A percentile compares a stretch with the other conserved stretches of the same genome.
Evolutionary conservation across 2,797 vertebrate genomes (phyloP).

Genomic region (Pteropus rufus): DNA sequence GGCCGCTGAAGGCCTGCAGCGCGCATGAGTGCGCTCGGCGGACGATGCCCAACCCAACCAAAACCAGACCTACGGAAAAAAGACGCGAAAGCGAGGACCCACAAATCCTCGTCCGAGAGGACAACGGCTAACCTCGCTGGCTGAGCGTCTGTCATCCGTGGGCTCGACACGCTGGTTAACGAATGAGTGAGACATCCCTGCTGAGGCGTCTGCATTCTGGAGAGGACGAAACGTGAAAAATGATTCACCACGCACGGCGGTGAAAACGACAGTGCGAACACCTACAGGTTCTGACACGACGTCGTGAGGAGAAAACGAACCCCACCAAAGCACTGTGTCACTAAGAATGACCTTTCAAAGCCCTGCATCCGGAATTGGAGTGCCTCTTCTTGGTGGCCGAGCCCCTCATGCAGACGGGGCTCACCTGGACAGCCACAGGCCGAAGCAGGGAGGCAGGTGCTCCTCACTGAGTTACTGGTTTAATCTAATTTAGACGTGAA

Average conservation of each 20-base stretch:
- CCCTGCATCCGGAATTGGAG: not conserved
- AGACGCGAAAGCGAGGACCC: not conserved
- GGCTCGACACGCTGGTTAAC: not conserved
- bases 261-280: accelerated
- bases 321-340: not conserved
- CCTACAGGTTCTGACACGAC: too few species aligned
- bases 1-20: accelerated
- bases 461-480: not conserved
- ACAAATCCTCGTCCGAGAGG: not conserved
- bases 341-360: not conserved
- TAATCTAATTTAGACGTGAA: not conserved
- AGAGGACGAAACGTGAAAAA: not conserved
- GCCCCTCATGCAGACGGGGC: not conserved
- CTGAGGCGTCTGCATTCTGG: not conserved
- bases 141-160: not conserved
- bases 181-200: not conserved
- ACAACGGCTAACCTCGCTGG: not conserved
- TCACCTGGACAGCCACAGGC: accelerated
- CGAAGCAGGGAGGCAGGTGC: not conserved
- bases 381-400: accelerated
- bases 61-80: not conserved
- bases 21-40: accelerated
- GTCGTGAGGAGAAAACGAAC: not conserved
- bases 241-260: accelerated
- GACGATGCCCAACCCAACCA: not conserved